These are phyloP conservation scores for Gobio gobio DNA, from an alignment of 2,113 vertebrate species.

Conservation along the genomic window DNA sequence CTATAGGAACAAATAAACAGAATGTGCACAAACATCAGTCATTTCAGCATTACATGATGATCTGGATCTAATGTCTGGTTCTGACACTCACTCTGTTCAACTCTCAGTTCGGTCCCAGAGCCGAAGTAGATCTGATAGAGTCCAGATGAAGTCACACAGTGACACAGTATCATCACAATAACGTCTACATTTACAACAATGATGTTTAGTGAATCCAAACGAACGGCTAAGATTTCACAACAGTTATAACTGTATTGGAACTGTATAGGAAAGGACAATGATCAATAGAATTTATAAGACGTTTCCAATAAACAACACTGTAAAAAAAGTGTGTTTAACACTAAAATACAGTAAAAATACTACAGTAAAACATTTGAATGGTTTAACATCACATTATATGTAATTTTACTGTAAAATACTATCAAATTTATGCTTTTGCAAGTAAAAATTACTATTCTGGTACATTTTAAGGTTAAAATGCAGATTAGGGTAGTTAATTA, in stretches of 20 bases:
- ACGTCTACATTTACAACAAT: not conserved
- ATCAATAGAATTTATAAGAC: not conserved
- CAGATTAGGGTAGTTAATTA: no score
- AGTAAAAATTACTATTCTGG: no score
- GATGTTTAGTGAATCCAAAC: not conserved
- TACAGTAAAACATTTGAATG: no score
- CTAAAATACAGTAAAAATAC: no score
- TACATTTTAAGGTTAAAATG: no score
- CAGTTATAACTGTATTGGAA: no score
- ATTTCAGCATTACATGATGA: not conserved
- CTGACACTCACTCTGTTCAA: conserved; percentile 40
- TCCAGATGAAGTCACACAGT: conserved; percentile 51
- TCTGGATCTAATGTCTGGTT: not conserved
- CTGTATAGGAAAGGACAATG: no score
- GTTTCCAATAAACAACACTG: not conserved
- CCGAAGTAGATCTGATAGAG: conserved; percentile 28
- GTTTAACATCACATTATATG: no score
- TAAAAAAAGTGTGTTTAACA: no score
- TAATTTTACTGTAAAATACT: no score
- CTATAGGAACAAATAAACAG: not conserved
- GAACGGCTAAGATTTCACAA: no score
- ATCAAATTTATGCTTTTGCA: no score
- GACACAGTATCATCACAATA: conserved; percentile 42
- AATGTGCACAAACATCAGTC: not conserved
- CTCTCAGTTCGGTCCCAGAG: conserved; percentile 39